These are phyloP conservation scores for Apteryx mantelli DNA, from an alignment of 2,113 vertebrate genomes.

Conservation along the genomic window DNA sequence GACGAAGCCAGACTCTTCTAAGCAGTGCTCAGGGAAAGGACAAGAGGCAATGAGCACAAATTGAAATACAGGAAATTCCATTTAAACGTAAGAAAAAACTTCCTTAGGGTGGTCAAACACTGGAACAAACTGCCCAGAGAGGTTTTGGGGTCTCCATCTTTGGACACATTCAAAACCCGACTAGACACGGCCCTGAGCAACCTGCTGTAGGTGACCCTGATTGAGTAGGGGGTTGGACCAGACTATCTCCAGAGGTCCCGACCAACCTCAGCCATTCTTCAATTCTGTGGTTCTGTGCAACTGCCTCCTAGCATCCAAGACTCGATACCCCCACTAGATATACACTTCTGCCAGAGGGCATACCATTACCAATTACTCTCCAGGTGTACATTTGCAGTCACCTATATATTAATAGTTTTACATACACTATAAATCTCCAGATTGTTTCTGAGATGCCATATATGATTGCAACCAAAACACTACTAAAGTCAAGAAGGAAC, in stretches of 20 bases:
- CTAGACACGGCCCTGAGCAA: neutral
- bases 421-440: neutral
- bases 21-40: neutral
- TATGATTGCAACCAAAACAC: neutral
- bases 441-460: neutral
- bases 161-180: neutral
- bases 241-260: rapidly evolving
- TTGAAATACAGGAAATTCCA: neutral
- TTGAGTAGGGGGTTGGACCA: neutral
- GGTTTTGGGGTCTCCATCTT: neutral
- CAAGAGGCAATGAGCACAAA: neutral
- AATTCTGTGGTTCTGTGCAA: neutral
- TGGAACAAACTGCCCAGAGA: neutral
- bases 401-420: neutral
- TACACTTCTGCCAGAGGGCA: neutral
- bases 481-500: neutral
- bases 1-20: neutral
- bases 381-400: neutral
- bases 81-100: neutral
- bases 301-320: neutral
- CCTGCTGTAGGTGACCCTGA: neutral
- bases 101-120: neutral
- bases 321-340: neutral
- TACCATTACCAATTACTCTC: neutral
- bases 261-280: neutral